Evolutionary conservation across 2,113 vertebrate genomes (phyloP), one percentile per base, ranked within the genome.

Genomic region (Apteryx owenii): DNA sequence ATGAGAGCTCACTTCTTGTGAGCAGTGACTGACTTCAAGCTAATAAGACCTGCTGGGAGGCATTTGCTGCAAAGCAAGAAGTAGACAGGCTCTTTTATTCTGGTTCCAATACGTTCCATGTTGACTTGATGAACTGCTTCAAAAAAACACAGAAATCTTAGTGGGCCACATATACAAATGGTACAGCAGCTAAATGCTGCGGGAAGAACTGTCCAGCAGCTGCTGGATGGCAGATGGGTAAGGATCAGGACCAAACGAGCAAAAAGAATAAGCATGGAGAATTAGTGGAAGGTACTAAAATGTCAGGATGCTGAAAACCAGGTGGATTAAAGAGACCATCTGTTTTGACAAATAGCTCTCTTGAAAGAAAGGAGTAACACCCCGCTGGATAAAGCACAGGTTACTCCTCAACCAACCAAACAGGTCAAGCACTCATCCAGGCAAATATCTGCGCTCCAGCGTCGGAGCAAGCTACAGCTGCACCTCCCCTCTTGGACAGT

Each of bases 21-120:
- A 64, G 89, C 50, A 65, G 75, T 14, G 79, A 80, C 79, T 46
- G 14, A 70, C 13, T 54, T 93, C 66, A 25, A 26, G 53, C 26
- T 96, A 96, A 85, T 92, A 91, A 96, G 85, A 88, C 85, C 93
- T 94, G 81, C 90, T 81, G 85, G 95, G 92, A 96, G 53, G 92
- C 60, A 88, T 90, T 85, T 90, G 29, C 64, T 94, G 91, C 88
- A 77, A 66, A 81, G 64, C 25, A 80, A 81, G 53, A 81, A 33
- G 44, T 7, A 50, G 69, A 19, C 0, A 1, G 42, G 58, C 38
- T 53, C 42, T 1, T 10, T 50, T 64, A 18, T 62, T 53, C 73
- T 58, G 33, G 5, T 90, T 90, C 46, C 20, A 64, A 0, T 6
- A 16, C 0, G 1, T 40, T 94, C 29, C 16, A 22, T 8, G 28